phyloP scores from a whole-genome alignment of 2,888 invertebrate genomes.

The Nomada hirtipes region DNA sequence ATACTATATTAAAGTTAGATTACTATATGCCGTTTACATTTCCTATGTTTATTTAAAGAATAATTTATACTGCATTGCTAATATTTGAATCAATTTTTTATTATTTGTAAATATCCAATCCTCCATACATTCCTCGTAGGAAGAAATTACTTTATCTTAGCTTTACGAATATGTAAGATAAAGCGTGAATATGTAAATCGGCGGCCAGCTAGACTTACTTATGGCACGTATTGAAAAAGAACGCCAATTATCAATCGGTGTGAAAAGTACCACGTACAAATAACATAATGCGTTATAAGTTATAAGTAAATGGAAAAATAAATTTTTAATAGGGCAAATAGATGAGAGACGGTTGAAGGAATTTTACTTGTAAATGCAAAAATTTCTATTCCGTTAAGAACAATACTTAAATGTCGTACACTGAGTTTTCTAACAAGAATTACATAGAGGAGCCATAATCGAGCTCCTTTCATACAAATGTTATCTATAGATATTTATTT shows the following conservation, averaged over 20 bases:
- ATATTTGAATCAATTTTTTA: too few species aligned
- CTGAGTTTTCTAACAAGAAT: neutral
- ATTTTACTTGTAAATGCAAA: neutral
- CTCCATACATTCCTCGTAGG: too few species aligned
- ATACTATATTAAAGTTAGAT: too few species aligned
- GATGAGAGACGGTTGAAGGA: neutral
- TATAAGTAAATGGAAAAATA: constrained; percentile 2
- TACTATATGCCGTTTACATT: neutral
- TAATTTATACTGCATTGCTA: neutral
- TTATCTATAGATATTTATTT: neutral
- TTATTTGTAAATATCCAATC: too few species aligned
- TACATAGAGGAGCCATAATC: neutral
- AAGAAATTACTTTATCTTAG: neutral
- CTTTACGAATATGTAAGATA: neutral
- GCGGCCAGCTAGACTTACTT: neutral
- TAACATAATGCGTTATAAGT: neutral
- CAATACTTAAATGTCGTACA: too few species aligned
- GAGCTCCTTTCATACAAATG: neutral
- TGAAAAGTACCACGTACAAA: neutral
- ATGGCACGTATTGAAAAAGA: neutral
- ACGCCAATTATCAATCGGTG: neutral
- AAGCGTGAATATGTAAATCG: neutral
- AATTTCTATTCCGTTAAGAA: neutral
- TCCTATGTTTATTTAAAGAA: too few species aligned
- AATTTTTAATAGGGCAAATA: neutral